Evolutionary conservation across 1,140 invertebrate species (phyloP).

Genomic region (Apis mellifera): Amel_HAv3.1 CM009938.2:4767501-4768000

Average conservation of each 20-base stretch:
- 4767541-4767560: not conserved
- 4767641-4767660: slow-evolving; percentile 4
- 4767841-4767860: not conserved
- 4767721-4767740: not conserved
- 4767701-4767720: slow-evolving; percentile 33
- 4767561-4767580: not conserved
- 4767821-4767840: not conserved
- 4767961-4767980: no score
- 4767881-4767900: not conserved
- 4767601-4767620: not conserved
- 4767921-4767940: not conserved
- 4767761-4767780: slow-evolving; percentile 6
- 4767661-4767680: not conserved
- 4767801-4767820: not conserved
- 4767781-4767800: no score
- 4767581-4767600: slow-evolving; percentile 19
- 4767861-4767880: not conserved
- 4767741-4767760: slow-evolving; percentile 5
- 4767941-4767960: no score
- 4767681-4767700: not conserved
- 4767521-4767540: slow-evolving; percentile 15
- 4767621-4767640: not conserved
- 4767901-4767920: no score
- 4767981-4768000: no score
- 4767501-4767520: slow-evolving; percentile 53